A percentile compares a stretch with the other conserved stretches of the same genome.
phyloP scores from a whole-genome alignment of 2,113 vertebrate genomes.

The Antigone vipio region DNA sequence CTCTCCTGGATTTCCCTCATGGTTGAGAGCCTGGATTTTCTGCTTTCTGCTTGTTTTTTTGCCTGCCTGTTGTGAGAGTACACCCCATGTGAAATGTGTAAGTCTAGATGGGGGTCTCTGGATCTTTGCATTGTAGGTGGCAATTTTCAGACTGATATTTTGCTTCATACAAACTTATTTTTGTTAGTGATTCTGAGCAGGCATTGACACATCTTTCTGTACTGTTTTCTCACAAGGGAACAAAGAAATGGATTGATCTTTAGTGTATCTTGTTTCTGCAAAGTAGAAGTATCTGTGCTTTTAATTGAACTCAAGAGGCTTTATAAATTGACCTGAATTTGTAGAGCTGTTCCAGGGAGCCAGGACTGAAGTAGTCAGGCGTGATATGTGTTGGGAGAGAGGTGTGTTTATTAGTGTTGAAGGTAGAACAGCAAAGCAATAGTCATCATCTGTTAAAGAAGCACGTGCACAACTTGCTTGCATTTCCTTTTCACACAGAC shows the following conservation, averaged over 20 bases:
- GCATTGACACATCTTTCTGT: not conserved
- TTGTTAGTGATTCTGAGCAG: constrained; percentile 38
- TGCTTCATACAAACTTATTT: not conserved
- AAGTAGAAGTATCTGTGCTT: constrained; percentile 25
- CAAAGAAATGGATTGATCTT: not conserved
- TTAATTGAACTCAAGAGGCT: constrained; percentile 64
- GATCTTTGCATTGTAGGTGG: not conserved
- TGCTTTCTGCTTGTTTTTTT: not conserved
- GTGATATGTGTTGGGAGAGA: constrained; percentile 18
- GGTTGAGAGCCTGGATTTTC: not conserved
- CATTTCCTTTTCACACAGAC: not conserved
- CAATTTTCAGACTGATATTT: not conserved
- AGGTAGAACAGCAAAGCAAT: not conserved
- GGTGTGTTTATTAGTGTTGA: not conserved
- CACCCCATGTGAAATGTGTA: not conserved
- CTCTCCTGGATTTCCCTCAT: not conserved
- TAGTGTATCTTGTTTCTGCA: constrained; percentile 26
- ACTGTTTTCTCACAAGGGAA: constrained; percentile 19
- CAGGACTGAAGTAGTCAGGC: constrained; percentile 41
- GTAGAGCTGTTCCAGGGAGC: constrained; percentile 10
- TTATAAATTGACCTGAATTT: constrained; percentile 48
- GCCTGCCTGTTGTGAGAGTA: not conserved
- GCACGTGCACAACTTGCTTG: not conserved
- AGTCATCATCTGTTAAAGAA: not conserved
- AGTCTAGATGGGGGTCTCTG: not conserved